These are phyloP conservation scores for Antheraea yamamai DNA, from an alignment of 2,888 invertebrate genomes.

Conservation along the genomic window DNA sequence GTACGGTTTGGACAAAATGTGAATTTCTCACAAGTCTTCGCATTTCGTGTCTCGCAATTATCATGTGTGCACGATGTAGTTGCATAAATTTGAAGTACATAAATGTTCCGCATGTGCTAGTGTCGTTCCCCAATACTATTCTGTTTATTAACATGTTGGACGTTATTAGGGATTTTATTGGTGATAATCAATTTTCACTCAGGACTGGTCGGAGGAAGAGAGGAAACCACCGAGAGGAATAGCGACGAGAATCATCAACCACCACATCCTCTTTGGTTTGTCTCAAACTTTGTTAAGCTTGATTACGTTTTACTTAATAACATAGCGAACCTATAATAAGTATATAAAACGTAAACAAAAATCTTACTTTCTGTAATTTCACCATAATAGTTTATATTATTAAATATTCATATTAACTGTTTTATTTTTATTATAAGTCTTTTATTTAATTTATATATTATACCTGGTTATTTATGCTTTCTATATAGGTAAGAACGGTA, in stretches of 20 bases:
- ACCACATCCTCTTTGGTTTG: conserved; percentile 79
- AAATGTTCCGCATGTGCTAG: conserved; percentile 32
- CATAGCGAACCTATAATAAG: too few species aligned
- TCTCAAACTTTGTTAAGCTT: conserved; percentile 11
- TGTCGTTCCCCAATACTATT: conserved; percentile 8
- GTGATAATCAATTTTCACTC: conserved; percentile 36
- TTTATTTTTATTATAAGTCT: neutral
- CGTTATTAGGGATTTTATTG: neutral
- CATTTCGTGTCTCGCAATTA: conserved; percentile 21
- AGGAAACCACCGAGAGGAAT: conserved; percentile 78
- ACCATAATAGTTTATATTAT: neutral
- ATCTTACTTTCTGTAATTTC: too few species aligned
- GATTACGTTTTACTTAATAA: conserved; percentile 20
- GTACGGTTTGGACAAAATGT: conserved; percentile 4
- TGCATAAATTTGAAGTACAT: conserved; percentile 31
- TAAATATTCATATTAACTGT: neutral
- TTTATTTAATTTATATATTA: neutral
- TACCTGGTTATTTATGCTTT: neutral
- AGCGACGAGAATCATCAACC: conserved; percentile 80
- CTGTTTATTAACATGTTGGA: neutral
- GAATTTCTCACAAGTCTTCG: conserved; percentile 23
- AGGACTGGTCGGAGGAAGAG: conserved; percentile 81
- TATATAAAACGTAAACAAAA: too few species aligned
- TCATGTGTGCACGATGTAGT: conserved; percentile 42
- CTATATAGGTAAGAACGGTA: conserved; percentile 75